Conservation (phyloP, 1,140 invertebrate species). For the Trialeurodes vaporariorum region DNA sequence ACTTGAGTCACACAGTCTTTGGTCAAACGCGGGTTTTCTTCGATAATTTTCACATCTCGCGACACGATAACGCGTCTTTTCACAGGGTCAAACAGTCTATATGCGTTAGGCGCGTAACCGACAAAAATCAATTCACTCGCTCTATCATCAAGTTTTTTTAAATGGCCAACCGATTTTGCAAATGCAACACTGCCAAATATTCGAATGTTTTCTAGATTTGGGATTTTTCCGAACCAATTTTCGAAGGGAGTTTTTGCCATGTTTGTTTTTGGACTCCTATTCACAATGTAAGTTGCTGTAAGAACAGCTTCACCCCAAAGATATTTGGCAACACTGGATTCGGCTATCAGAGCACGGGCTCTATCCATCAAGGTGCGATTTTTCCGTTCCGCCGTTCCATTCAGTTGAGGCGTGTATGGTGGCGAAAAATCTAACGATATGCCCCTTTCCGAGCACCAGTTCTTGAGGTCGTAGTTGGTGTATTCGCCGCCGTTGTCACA, state of each 20-base stretch:
- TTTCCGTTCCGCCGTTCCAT: constrained; percentile 29
- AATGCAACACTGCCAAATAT: constrained; percentile 13
- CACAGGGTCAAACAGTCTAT: constrained; percentile 1
- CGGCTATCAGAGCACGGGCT: background rate
- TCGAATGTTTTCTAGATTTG: constrained; percentile 8
- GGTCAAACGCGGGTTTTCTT: no score
- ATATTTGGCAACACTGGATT: constrained; percentile 4
- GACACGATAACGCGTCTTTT: background rate
- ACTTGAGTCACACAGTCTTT: no score
- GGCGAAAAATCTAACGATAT: constrained; percentile 23
- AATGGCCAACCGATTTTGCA: constrained; percentile 8
- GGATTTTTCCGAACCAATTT: no score
- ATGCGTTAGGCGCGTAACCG: no score
- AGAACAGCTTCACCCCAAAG: constrained; percentile 13
- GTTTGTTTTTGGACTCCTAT: no score
- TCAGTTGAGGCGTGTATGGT: constrained; percentile 31
- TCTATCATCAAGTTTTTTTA: constrained; percentile 11
- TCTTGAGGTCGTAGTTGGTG: constrained; percentile 9
- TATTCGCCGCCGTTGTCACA: constrained; percentile 22
- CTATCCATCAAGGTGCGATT: constrained; percentile 21
- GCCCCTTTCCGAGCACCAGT: constrained; percentile 24
- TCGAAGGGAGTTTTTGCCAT: no score
- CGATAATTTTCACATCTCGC: constrained; percentile 11
- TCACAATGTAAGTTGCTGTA: constrained; percentile 11
- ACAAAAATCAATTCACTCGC: constrained; percentile 11